Percentiles rank a stretch among this genome's conserved stretches.
phyloP scores from a whole-genome alignment of 2,888 invertebrate genomes.

The Polyommatus iphigenia region DNA sequence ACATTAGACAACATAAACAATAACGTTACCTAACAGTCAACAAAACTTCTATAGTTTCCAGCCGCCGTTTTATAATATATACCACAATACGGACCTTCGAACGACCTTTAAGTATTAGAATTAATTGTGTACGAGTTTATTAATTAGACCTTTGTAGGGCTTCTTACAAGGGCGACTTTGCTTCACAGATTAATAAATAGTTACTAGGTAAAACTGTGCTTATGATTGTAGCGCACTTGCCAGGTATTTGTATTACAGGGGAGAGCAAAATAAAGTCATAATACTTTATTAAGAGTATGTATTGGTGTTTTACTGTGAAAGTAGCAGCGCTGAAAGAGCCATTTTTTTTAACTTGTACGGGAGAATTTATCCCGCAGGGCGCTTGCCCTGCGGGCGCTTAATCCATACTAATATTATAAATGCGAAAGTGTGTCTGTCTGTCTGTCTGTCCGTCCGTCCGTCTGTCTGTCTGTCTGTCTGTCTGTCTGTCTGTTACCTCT shows the following conservation, averaged over 20 bases:
- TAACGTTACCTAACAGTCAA: background rate
- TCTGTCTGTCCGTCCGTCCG: too few species aligned
- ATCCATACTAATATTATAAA: too few species aligned
- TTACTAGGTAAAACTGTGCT: background rate
- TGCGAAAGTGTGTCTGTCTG: too few species aligned
- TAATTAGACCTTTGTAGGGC: constrained; percentile 10
- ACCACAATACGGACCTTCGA: background rate
- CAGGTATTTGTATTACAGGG: background rate
- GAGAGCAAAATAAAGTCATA: background rate
- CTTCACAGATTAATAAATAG: background rate
- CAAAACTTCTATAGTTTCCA: constrained; percentile 5
- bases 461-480: too few species aligned
- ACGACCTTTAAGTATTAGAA: background rate
- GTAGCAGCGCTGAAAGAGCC: too few species aligned
- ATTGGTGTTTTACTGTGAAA: too few species aligned
- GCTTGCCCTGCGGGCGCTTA: too few species aligned
- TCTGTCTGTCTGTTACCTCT: too few species aligned
- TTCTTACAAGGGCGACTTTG: background rate
- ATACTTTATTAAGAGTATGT: background rate
- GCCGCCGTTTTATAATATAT: constrained; percentile 12
- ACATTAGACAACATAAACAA: background rate
- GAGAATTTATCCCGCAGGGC: too few species aligned
- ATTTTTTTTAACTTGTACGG: too few species aligned
- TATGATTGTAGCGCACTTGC: background rate
- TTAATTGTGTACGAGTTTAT: background rate